Percentiles rank a stretch among this genome's conserved stretches.
Conservation (phyloP, 2,888 invertebrate species). For the Alloscopus bannaensis region DNA sequence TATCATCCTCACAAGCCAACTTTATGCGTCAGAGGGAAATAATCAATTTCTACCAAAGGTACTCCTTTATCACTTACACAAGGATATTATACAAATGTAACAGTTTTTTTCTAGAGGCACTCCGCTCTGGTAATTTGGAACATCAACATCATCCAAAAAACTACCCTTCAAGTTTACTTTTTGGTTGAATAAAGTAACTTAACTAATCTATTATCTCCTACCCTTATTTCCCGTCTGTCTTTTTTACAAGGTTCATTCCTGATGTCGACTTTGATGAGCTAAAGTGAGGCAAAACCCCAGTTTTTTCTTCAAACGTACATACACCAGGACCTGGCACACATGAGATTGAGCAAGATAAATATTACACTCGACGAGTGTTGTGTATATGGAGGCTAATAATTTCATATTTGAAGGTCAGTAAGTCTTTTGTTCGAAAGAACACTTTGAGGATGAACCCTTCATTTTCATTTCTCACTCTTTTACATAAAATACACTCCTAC, state of each 20-base stretch:
- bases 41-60: conserved; percentile 52
- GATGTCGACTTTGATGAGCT: conserved; percentile 53
- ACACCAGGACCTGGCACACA: too few relatives aligned
- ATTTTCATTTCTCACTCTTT: too few relatives aligned
- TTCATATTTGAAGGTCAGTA: conserved; percentile 64
- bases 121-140: conserved; percentile 62
- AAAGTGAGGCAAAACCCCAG: conserved; percentile 21
- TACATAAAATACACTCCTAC: not conserved
- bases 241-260: too few relatives aligned
- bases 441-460: conserved; percentile 54
- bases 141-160: conserved; percentile 57
- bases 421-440: conserved; percentile 49
- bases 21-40: conserved; percentile 12
- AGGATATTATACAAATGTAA: not conserved
- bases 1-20: too few relatives aligned
- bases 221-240: conserved; percentile 59
- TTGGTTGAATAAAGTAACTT: conserved; percentile 56
- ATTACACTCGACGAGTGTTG: too few relatives aligned
- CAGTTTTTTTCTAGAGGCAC: conserved; percentile 42
- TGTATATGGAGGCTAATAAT: conserved; percentile 44
- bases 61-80: conserved; percentile 12
- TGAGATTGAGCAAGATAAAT: too few relatives aligned
- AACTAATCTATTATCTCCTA: conserved; percentile 61
- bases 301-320: too few relatives aligned
- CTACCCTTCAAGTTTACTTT: conserved; percentile 33